These are phyloP conservation scores for Scylla paramamosain DNA, from an alignment of 1,140 invertebrate species.

Conservation along the genomic window DNA sequence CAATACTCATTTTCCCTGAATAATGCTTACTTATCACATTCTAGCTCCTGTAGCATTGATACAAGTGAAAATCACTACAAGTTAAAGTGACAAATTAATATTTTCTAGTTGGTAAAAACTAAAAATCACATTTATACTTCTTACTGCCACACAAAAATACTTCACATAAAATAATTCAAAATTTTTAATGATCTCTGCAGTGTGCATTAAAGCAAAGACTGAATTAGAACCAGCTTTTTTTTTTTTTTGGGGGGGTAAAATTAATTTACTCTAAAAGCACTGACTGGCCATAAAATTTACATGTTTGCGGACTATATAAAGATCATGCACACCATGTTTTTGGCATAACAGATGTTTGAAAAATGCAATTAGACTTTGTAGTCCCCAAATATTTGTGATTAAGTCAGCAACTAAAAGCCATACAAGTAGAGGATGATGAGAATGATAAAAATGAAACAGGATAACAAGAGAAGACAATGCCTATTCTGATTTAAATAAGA, in stretches of 20 bases:
- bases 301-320: neutral
- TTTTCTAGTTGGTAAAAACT: neutral
- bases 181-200: neutral
- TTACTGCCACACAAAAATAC: slow-evolving; percentile 45
- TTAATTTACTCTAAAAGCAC: neutral
- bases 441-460: slow-evolving; percentile 33
- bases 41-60: slow-evolving; percentile 48
- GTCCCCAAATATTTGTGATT: slow-evolving; percentile 59
- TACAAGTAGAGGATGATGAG: neutral
- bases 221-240: neutral
- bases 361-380: neutral
- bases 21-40: slow-evolving; percentile 47
- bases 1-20: slow-evolving; percentile 59
- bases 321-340: too few species aligned
- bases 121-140: neutral
- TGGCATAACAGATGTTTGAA: too few species aligned
- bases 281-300: neutral
- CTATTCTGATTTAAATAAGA: slow-evolving; percentile 14
- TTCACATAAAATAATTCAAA: neutral
- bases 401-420: slow-evolving; percentile 70
- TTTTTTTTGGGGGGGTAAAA: too few species aligned
- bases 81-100: neutral
- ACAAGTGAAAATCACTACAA: slow-evolving; percentile 60
- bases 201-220: neutral
- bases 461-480: neutral